A percentile compares a stretch with the other conserved stretches of the same genome.
Conservation (phyloP, 2,797 vertebrate species). For the Harpagifer antarcticus region DNA sequence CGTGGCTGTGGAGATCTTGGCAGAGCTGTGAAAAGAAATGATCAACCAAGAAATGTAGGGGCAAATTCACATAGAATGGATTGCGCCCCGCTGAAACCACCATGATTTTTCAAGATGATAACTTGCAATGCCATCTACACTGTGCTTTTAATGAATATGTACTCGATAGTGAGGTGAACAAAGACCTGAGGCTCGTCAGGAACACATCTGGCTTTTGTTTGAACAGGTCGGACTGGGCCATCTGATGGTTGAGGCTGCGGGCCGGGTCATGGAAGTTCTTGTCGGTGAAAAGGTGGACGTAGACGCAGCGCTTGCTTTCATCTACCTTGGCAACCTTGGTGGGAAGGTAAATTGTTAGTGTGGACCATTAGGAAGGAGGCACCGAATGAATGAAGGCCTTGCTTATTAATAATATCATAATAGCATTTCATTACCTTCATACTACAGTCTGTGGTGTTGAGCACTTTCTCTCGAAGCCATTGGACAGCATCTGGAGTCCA, state of each 20-base stretch:
- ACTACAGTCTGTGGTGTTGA: slow-evolving; percentile 90
- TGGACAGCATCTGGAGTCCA: slow-evolving; percentile 96
- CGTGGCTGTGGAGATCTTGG: slow-evolving; percentile 57
- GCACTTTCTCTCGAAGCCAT: slow-evolving; percentile 92
- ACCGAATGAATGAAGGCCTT: background rate
- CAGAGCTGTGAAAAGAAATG: slow-evolving; percentile 51
- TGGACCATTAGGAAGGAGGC: background rate
- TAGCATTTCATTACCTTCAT: slow-evolving; percentile 80
- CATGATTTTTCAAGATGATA: too few species aligned
- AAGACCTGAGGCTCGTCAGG: slow-evolving; percentile 86
- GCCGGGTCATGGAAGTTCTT: slow-evolving; percentile 89
- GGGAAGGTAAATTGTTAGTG: background rate
- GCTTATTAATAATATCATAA: background rate
- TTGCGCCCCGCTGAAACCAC: too few species aligned
- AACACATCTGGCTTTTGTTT: slow-evolving; percentile 91
- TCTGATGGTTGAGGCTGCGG: slow-evolving; percentile 91
- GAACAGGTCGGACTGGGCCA: slow-evolving; percentile 91
- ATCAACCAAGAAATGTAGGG: background rate
- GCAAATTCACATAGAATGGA: too few species aligned
- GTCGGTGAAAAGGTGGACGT: slow-evolving; percentile 92
- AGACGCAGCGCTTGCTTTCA: slow-evolving; percentile 83
- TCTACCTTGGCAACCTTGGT: slow-evolving; percentile 91
- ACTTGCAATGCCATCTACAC: too few species aligned
- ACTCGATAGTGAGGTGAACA: background rate
- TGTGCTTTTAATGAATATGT: background rate